Conservation (phyloP, 1,140 invertebrate genomes). For the Andricus grossulariae region DNA sequence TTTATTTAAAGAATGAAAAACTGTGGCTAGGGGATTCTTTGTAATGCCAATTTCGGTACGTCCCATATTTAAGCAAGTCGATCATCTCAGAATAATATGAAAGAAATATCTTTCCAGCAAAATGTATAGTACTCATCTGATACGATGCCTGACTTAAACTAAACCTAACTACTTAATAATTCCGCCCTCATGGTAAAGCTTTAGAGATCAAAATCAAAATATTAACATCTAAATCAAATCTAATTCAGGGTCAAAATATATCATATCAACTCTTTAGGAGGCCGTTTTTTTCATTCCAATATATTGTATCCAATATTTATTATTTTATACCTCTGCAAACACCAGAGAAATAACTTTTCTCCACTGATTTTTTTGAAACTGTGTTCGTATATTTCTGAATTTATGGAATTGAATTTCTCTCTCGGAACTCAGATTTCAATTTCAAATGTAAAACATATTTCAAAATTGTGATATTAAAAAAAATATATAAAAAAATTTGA, state of each 20-base stretch:
- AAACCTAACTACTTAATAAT: neutral
- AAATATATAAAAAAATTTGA: no score
- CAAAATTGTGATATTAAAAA: no score
- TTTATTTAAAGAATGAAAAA: no score
- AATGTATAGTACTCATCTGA: neutral
- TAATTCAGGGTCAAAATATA: neutral
- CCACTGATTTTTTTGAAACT: no score
- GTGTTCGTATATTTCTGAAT: no score
- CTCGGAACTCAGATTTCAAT: neutral
- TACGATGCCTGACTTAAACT: neutral
- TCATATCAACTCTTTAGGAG: neutral
- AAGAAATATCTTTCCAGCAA: no score
- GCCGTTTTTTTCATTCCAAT: neutral
- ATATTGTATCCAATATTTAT: neutral
- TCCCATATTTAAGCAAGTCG: no score
- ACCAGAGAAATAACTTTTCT: no score
- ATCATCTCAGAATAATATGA: no score
- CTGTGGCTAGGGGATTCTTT: no score
- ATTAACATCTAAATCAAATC: slow-evolving; percentile 48
- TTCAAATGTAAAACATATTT: slow-evolving; percentile 12
- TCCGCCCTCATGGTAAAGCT: neutral
- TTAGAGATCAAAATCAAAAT: slow-evolving; percentile 50
- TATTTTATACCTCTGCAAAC: slow-evolving; percentile 25
- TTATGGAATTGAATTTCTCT: no score
- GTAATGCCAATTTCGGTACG: no score